A percentile compares a stretch with the other conserved stretches of the same genome.
Evolutionary conservation across 1,140 invertebrate genomes (phyloP).

Genomic region (Phymorhynchus buccinoides): DNA sequence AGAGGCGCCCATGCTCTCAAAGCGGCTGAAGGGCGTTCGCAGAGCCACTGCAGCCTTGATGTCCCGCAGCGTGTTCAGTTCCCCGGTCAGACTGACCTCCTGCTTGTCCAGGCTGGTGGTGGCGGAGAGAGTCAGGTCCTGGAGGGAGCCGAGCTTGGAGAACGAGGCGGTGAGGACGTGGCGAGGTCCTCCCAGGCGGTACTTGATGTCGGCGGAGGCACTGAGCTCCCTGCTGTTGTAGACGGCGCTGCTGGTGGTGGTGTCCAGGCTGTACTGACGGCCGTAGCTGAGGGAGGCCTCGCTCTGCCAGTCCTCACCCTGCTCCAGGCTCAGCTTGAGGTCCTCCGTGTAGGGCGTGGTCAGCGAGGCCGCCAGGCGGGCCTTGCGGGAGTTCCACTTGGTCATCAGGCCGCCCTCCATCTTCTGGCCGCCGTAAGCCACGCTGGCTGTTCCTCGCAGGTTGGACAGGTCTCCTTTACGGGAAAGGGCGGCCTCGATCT

Average conservation of each 20-base stretch:
- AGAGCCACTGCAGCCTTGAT: constrained; percentile 27
- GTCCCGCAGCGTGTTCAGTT: constrained; percentile 14
- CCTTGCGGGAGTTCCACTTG: constrained; percentile 30
- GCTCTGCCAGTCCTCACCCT: constrained; percentile 20
- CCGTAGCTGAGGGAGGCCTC: constrained; percentile 28
- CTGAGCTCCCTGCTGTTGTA: not conserved
- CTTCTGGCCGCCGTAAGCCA: constrained; percentile 24
- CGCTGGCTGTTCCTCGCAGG: constrained; percentile 10
- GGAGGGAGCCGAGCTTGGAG: constrained; percentile 17
- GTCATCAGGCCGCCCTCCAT: constrained; percentile 19
- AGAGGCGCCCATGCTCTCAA: constrained; percentile 7
- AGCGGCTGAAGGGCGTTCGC: constrained; percentile 16
- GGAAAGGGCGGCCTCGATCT: constrained; percentile 24
- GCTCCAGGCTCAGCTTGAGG: constrained; percentile 30
- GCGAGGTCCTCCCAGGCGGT: constrained; percentile 24
- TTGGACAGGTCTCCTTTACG: constrained; percentile 33
- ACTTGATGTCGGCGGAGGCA: constrained; percentile 19
- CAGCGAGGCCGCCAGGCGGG: constrained; percentile 19
- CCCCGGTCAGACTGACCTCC: constrained; percentile 21
- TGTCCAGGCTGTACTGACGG: constrained; percentile 24
- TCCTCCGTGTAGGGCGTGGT: constrained; percentile 30
- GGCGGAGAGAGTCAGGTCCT: constrained; percentile 25
- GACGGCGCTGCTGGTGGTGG: not conserved
- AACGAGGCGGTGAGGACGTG: constrained; percentile 4
- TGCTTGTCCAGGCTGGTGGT: constrained; percentile 24